Conservation (phyloP, 2,113 vertebrate species). For the Bungarus multicinctus region DNA sequence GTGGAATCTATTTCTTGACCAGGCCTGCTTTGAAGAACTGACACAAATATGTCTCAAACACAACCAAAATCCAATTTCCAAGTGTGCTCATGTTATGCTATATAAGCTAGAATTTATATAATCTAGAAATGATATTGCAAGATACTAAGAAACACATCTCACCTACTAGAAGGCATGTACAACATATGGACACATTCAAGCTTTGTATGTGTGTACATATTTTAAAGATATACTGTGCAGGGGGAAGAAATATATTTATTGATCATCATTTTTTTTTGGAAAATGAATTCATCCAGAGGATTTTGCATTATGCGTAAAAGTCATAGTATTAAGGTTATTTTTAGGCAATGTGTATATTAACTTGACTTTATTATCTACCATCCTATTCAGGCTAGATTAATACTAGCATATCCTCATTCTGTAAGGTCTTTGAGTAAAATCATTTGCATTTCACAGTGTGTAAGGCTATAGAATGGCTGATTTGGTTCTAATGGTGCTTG, state of each 20-base stretch:
- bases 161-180: background rate
- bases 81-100: background rate
- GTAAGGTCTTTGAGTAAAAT: slow-evolving; percentile 34
- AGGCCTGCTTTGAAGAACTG: background rate
- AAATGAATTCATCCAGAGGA: slow-evolving; percentile 42
- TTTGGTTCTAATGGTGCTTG: slow-evolving; percentile 7
- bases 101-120: background rate
- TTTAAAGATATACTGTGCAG: background rate
- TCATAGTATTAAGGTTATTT: slow-evolving; percentile 63
- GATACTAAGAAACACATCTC: background rate
- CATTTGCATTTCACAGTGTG: slow-evolving; percentile 56
- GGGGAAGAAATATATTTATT: slow-evolving; percentile 14
- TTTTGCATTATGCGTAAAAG: slow-evolving; percentile 43
- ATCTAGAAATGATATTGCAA: background rate
- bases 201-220: background rate
- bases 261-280: slow-evolving; percentile 56
- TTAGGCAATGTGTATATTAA: slow-evolving; percentile 35
- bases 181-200: background rate
- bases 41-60: background rate
- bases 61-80: background rate
- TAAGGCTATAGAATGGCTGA: slow-evolving; percentile 49
- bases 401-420: slow-evolving; percentile 51
- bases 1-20: background rate
- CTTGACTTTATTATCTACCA: slow-evolving; percentile 26
- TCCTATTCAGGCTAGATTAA: slow-evolving; percentile 58